Evolutionary conservation across 2,797 vertebrate genomes (phyloP).

Genomic region (Tolypeutes matacus): DNA sequence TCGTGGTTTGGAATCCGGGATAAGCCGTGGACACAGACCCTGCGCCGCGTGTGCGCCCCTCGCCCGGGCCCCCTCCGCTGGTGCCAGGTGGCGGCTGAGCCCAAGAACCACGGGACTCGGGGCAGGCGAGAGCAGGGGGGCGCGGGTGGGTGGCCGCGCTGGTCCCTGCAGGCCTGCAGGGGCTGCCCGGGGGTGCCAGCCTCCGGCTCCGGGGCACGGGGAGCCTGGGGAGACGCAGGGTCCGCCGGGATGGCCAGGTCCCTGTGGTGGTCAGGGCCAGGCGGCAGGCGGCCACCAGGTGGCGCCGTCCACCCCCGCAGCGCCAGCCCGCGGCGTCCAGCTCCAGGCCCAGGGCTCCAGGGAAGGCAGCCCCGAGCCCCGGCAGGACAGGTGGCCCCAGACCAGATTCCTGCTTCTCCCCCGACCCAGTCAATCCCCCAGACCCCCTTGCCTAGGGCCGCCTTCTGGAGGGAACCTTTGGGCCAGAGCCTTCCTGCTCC

Average conservation of each 20-base stretch:
- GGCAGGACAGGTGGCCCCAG: background rate
- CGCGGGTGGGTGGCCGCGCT: background rate
- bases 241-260: background rate
- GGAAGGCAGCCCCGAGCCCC: accelerated
- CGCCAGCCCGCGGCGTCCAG: accelerated
- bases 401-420: background rate
- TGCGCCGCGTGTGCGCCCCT: background rate
- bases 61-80: background rate
- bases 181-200: no score
- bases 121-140: background rate
- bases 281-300: slow-evolving; percentile 39
- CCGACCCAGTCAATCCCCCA: background rate
- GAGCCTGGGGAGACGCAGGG: background rate
- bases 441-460: background rate
- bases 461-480: no score
- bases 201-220: accelerated
- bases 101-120: background rate
- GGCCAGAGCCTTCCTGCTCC: accelerated
- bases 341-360: accelerated
- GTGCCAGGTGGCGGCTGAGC: background rate
- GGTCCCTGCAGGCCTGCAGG: accelerated
- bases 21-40: accelerated
- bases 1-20: accelerated
- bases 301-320: background rate
- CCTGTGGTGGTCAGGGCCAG: background rate